Base-by-base conservation (phyloP, 2,113 vertebrate species). In the Perca flavescens region DNA sequence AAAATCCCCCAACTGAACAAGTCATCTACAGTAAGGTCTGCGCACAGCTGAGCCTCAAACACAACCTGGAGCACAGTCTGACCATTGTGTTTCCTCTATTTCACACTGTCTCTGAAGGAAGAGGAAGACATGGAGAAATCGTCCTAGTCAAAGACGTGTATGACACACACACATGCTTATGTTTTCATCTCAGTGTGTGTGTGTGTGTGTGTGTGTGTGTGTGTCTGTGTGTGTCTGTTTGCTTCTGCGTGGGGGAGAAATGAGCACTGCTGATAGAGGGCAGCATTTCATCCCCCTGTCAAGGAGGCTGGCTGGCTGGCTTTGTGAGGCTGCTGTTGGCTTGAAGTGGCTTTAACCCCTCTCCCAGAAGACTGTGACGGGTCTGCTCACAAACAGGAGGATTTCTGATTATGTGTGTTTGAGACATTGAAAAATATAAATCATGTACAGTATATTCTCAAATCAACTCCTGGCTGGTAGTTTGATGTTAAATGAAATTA, bases 251-350 rank as follows among this genome's bases (percentile, higher is more conserved):
- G 82, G 74, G 66, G 82, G 67, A 86, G 76, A 74, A 77, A 75
- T 80, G 65, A 83, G 66, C 79, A 82, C 77, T 13, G 72, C 91
- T 90, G 91, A 80, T 85, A 94, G 93, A 92, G 94, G 94, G 94
- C 92, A 92, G 93, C 85, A 90, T 94, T 92, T 93, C 90, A 49
- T 76, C 68, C 75, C 57, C 72, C n/a, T 50, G 6, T 58, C 28
- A 28, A 50, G 13, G 47, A 74, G 64, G 3, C 58, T 56, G 67
- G 63, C 57, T 53, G 58, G 3, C 58, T 56, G 67, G 63, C 58
- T 53, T 54, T 54, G 62, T 58, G 63, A 77, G 58, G 36, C 69
- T 47, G 74, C 28, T 13, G 25, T 11, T 68, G 57, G 22, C 31
- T 65, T 28, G 8, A 31, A 47, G 46, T 50, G 62, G 49, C 60